These are phyloP conservation scores for Rhyacichthys aspro DNA, from an alignment of 2,797 vertebrate genomes.

Conservation along the genomic window DNA sequence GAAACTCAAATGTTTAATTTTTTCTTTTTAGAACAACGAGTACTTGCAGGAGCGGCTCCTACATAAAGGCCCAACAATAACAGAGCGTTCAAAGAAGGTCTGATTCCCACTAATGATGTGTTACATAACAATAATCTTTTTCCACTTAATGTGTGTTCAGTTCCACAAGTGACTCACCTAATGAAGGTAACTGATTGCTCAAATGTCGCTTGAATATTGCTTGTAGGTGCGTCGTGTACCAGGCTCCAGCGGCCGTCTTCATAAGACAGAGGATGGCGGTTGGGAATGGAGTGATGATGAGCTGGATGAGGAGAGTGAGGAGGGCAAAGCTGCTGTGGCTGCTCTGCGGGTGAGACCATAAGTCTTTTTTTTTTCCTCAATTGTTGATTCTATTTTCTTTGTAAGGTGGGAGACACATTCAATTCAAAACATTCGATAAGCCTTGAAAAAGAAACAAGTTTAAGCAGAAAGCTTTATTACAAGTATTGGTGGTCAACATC, in stretches of 20 bases:
- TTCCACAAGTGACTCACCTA: not conserved
- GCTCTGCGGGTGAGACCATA: conserved; percentile 87
- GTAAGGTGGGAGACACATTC: not conserved
- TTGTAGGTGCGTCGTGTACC: conserved; percentile 90
- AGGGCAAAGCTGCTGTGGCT: conserved; percentile 94
- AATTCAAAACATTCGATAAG: no score
- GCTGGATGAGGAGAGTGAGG: conserved; percentile 97
- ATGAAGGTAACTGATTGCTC: not conserved
- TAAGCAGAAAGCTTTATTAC: no score
- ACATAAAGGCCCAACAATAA: conserved; percentile 90
- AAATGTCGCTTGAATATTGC: not conserved
- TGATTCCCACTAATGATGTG: conserved; percentile 1
- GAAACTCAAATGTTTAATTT: conserved; percentile 8
- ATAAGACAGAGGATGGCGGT: conserved; percentile 94
- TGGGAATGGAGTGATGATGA: conserved; percentile 99
- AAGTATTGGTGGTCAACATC: no score
- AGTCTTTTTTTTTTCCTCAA: not conserved
- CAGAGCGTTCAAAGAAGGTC: conserved; percentile 94
- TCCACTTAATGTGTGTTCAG: not conserved
- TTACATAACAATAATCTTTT: not conserved
- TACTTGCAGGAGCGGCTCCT: conserved; percentile 91
- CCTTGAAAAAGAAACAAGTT: no score
- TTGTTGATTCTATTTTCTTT: not conserved
- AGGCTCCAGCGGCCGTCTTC: conserved; percentile 93
- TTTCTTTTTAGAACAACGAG: conserved; percentile 87